phyloP scores from a whole-genome alignment of 1,140 invertebrate genomes.

The Drosophila persimilis region DNA sequence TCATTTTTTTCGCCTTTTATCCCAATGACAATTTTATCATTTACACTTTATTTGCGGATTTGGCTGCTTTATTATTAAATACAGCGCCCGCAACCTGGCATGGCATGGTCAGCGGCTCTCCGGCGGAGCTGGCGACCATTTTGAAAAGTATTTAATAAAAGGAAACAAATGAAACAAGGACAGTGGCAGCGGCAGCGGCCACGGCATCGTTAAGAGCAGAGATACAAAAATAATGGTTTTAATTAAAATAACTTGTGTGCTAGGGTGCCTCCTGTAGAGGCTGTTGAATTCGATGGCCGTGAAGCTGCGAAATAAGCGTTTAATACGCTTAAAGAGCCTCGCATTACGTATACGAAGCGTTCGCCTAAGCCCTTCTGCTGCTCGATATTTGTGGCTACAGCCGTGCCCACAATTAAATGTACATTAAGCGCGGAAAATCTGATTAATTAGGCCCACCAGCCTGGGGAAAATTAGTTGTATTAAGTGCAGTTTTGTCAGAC shows the following conservation, averaged over 20 bases:
- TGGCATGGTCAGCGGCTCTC: conserved; percentile 28
- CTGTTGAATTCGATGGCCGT: conserved; percentile 20
- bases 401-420: conserved; percentile 27
- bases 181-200: conserved; percentile 11
- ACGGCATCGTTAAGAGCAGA: conserved; percentile 14
- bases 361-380: conserved; percentile 4
- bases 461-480: conserved; percentile 33
- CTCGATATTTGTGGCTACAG: conserved; percentile 1
- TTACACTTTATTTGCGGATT: conserved; percentile 70
- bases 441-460: conserved; percentile 42
- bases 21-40: conserved; percentile 37
- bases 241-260: conserved; percentile 58
- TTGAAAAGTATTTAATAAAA: conserved; percentile 51
- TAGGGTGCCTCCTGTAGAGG: conserved; percentile 5
- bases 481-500: conserved; percentile 1
- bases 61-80: conserved; percentile 67
- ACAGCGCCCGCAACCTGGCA: conserved; percentile 26
- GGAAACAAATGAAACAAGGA: conserved; percentile 33
- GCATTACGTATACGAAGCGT: conserved; percentile 54
- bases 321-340: conserved; percentile 46
- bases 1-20: conserved; percentile 4
- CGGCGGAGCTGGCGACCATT: conserved; percentile 42
- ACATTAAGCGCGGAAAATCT: conserved; percentile 32
- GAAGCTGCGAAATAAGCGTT: conserved; percentile 7
- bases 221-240: conserved; percentile 48